These are phyloP conservation scores for Erebia aethiops DNA, from an alignment of 2,888 invertebrate genomes.

Conservation along the genomic window DNA sequence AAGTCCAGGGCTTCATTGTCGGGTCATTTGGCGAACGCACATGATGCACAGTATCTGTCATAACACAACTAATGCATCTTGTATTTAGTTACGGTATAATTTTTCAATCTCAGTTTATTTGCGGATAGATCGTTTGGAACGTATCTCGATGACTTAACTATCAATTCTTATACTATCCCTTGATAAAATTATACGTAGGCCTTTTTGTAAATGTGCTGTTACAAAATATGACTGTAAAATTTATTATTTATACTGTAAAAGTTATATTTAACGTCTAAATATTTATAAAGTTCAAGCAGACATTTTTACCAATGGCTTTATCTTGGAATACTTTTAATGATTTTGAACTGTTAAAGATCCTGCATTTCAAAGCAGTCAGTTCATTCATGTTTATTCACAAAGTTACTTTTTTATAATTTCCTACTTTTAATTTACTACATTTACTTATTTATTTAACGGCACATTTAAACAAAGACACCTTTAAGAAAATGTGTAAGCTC, in stretches of 20 bases:
- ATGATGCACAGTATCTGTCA: conserved; percentile 65
- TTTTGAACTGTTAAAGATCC: too few species aligned
- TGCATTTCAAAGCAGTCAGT: too few species aligned
- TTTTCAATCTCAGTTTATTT: conserved; percentile 52
- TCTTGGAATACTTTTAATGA: too few species aligned
- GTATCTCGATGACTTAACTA: conserved; percentile 45
- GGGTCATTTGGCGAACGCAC: conserved; percentile 66
- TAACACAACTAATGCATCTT: conserved; percentile 62
- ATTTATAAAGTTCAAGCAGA: too few species aligned
- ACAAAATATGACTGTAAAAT: not conserved
- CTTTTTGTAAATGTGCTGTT: conserved; percentile 8
- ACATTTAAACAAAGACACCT: not conserved
- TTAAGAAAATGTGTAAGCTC: not conserved
- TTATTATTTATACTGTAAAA: too few species aligned
- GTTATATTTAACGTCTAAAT: too few species aligned
- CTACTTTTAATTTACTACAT: not conserved
- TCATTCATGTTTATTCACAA: not conserved
- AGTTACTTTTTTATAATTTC: not conserved
- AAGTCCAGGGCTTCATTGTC: conserved; percentile 64
- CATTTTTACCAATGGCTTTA: too few species aligned
- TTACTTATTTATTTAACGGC: not conserved
- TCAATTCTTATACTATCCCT: not conserved
- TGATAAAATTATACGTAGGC: not conserved
- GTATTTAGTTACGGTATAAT: conserved; percentile 51
- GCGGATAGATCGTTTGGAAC: conserved; percentile 36